phyloP scores from a whole-genome alignment of 1,140 invertebrate species.

The Gerris buenoi region DNA sequence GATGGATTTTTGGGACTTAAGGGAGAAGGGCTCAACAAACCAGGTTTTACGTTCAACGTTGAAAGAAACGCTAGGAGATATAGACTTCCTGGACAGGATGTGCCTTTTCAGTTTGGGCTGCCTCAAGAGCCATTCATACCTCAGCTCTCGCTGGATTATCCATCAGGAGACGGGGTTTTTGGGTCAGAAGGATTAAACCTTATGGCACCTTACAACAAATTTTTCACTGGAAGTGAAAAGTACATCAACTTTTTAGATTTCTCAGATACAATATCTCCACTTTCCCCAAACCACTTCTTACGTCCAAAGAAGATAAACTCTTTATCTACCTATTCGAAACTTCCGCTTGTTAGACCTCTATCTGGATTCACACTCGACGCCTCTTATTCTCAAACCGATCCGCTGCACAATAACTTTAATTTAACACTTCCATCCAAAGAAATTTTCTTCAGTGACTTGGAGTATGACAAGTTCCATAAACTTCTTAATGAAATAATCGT shows the following conservation, averaged over 20 bases:
- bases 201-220: not conserved
- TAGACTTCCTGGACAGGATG: too few species aligned
- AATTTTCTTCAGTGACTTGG: not conserved
- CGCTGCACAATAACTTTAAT: not conserved
- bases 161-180: too few species aligned
- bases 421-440: not conserved
- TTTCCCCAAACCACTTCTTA: not conserved
- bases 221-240: not conserved
- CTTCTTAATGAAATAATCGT: not conserved
- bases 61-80: not conserved
- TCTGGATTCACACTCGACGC: not conserved
- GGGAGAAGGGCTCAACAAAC: not conserved
- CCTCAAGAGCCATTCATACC: too few species aligned
- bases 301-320: not conserved
- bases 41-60: not conserved
- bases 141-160: too few species aligned
- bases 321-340: not conserved
- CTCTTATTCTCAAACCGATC: not conserved
- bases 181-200: not conserved
- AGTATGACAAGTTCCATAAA: not conserved
- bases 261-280: not conserved
- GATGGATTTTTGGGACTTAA: not conserved
- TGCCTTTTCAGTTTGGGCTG: not conserved
- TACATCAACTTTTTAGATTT: not conserved
- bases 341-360: not conserved